Base-by-base conservation (phyloP, 2,113 vertebrate species). In the Mastomys coucha region DNA sequence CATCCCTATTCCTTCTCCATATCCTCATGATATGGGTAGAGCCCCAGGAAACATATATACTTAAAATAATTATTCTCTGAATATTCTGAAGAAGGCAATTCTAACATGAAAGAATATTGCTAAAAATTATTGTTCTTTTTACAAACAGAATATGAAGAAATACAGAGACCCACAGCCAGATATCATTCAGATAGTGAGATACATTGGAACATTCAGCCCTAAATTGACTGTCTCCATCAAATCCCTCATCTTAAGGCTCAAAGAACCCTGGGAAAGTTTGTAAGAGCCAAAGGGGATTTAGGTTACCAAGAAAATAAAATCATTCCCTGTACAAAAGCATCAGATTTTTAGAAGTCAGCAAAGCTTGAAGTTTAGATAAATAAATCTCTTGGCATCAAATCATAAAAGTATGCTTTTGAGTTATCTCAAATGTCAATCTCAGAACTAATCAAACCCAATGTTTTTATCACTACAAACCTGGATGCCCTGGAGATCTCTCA, bases 351-450 rank as follows among this genome's bases (percentile, higher is more conserved):
- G 42, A 87, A 89, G 95, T 87, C 53, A 91, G 88, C 26, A 69
- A 93, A 80, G 31, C 31, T 88, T 85, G 31, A 93, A 88, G 33
- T 13, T 75, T 75, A 94, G 78, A 24, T 81, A 91, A 65, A 31
- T 85, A 81, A 73, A 92, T 45, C 10, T 81, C 58, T 89, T 89
- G 42, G 31, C 49, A 90, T 77, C 22, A 33, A 60, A 77, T 91
- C 39, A 82, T 56, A 58, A 77, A 89, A 80, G 7, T 53, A 1
- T 91, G 42, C 70, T 88, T 88, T 67, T 60, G 65, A 85, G 89
- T 93, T 65, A 67, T 2, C 22, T 94, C 70, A 93, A 33, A 80
- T 65, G 24, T 72, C 53, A 92, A 42, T 53, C 36, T 31, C 22
- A 58, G n/a, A 51, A 49, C n/a, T 93, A 39, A 77, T 19, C 42